Evolutionary conservation across 2,888 invertebrate species (phyloP).

Genomic region (Pristionchus exspectatus): DNA sequence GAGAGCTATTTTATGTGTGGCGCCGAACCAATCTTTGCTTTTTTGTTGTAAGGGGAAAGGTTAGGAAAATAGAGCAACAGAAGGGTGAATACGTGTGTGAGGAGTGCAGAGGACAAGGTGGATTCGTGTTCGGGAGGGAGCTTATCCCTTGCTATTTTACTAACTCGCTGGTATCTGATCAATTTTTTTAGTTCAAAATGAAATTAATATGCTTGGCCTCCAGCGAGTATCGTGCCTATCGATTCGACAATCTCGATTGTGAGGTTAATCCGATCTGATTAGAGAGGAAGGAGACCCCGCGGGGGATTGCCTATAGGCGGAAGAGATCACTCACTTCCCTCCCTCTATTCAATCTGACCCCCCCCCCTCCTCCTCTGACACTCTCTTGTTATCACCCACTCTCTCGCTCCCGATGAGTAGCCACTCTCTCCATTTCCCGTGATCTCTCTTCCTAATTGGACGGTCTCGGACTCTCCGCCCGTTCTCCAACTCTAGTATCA

Average conservation of each 20-base stretch:
- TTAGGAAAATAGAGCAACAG: constrained; percentile 32
- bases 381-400: constrained; percentile 27
- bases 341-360: not conserved
- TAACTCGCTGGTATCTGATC: not conserved
- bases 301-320: constrained; percentile 30
- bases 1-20: not conserved
- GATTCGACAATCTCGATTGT: not conserved
- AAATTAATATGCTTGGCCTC: not conserved
- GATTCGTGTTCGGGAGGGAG: not conserved
- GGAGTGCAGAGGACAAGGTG: not conserved
- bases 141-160: not conserved
- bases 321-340: not conserved
- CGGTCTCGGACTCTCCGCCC: not conserved
- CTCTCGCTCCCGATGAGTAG: constrained; percentile 1
- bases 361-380: not conserved
- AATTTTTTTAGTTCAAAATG: not conserved
- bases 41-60: not conserved
- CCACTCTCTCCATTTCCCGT: constrained; percentile 16
- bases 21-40: not conserved
- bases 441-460: not conserved
- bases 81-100: not conserved
- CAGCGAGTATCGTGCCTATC: not conserved
- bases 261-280: constrained; percentile 41
- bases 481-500: not conserved
- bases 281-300: not conserved